Percentiles rank a stretch among this genome's conserved stretches.
phyloP scores from a whole-genome alignment of 2,797 vertebrate genomes.

The Hypotaenidia philippensis region DNA sequence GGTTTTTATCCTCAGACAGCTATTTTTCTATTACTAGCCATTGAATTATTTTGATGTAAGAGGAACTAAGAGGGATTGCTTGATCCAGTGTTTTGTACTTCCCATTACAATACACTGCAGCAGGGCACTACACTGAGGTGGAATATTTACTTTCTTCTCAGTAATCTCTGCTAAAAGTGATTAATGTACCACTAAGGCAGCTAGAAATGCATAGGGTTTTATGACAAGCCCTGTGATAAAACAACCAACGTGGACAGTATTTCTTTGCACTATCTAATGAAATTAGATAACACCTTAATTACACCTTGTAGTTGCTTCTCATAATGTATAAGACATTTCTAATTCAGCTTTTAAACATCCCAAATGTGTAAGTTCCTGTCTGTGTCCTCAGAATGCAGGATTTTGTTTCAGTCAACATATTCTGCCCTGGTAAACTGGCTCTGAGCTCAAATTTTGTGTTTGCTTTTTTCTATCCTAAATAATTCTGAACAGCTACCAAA shows the following conservation, averaged over 20 bases:
- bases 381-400: background rate
- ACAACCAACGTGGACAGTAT: background rate
- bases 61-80: background rate
- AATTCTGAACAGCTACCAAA: conserved; percentile 12
- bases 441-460: background rate
- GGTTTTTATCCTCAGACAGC: background rate
- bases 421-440: background rate
- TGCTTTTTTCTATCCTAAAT: background rate
- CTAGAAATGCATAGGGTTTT: background rate
- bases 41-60: background rate
- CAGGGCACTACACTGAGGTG: background rate
- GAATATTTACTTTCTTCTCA: conserved; percentile 26
- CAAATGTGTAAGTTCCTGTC: background rate
- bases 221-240: conserved; percentile 9
- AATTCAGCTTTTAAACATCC: background rate
- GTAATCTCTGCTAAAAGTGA: background rate
- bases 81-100: background rate
- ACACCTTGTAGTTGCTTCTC: background rate
- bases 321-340: background rate
- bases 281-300: conserved; percentile 41
- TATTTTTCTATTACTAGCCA: background rate
- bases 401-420: background rate
- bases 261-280: background rate
- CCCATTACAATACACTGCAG: background rate
- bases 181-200: background rate